These are phyloP conservation scores for Bombus waltoni DNA, from an alignment of 1,140 invertebrate species.

Conservation along the genomic window DNA sequence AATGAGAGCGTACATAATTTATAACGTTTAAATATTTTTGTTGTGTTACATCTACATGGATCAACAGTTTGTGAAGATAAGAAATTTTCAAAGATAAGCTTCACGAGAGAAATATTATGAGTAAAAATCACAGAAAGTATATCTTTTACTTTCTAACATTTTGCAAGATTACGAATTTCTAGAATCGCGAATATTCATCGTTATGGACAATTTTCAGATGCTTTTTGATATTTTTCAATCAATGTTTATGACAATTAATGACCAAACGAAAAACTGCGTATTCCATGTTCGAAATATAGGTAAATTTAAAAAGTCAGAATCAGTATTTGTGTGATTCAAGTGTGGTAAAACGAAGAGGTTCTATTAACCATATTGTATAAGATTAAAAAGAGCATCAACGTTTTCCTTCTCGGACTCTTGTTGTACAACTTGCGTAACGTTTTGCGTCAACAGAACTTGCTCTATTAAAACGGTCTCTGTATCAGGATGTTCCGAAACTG, in stretches of 20 bases:
- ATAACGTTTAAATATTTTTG: neutral
- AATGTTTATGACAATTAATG: neutral
- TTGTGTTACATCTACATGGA: neutral
- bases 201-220: neutral
- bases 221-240: neutral
- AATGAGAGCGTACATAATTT: neutral
- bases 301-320: neutral
- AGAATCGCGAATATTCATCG: neutral
- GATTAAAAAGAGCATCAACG: constrained; percentile 76
- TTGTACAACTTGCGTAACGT: constrained; percentile 69
- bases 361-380: constrained; percentile 74
- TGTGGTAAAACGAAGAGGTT: neutral
- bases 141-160: neutral
- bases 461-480: constrained; percentile 74
- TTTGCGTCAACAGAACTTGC: constrained; percentile 72
- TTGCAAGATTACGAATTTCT: neutral
- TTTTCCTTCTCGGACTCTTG: constrained; percentile 80
- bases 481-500: constrained; percentile 51
- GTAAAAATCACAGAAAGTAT: neutral
- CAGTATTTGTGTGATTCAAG: neutral
- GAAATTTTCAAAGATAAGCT: neutral
- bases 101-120: neutral
- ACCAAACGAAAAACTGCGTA: neutral
- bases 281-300: neutral
- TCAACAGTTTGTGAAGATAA: neutral